Percentiles rank a stretch among this genome's conserved stretches.
Conservation (phyloP, 1,140 invertebrate genomes). For the Dendroctonus ponderosae region DNA sequence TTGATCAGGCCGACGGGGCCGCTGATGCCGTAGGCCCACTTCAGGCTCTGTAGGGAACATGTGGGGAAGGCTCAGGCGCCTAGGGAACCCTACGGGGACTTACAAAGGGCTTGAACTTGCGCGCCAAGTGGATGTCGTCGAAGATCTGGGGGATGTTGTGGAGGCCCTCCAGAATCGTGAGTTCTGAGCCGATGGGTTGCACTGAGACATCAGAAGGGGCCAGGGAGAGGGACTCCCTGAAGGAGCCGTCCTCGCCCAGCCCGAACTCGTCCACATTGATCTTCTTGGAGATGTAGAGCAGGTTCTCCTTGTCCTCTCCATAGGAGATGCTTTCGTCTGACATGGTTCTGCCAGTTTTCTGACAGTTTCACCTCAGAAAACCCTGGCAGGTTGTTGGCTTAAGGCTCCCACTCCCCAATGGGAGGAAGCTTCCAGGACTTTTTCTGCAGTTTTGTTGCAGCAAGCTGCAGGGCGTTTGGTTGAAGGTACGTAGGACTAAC, state of each 20-base stretch:
- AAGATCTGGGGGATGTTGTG: conserved; percentile 9
- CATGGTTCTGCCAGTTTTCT: conserved; percentile 7
- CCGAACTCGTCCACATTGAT: conserved; percentile 33
- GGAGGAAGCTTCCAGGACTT: too few relatives aligned
- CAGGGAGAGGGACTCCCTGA: conserved; percentile 19
- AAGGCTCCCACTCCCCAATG: too few relatives aligned
- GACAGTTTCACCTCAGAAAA: too few relatives aligned
- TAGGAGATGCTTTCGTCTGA: conserved; percentile 36
- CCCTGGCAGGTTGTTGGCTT: too few relatives aligned
- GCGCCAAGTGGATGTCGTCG: conserved; percentile 20
- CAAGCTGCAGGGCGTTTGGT: too few relatives aligned
- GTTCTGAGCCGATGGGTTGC: conserved; percentile 9
- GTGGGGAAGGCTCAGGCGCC: not conserved
- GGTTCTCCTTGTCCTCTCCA: conserved; percentile 37
- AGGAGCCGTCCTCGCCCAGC: conserved; percentile 19
- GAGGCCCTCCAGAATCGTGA: conserved; percentile 13
- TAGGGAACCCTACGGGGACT: not conserved
- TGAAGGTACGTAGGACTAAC: too few relatives aligned
- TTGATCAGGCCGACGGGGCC: conserved; percentile 55
- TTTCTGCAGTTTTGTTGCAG: too few relatives aligned
- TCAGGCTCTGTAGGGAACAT: conserved; percentile 48
- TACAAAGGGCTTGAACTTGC: conserved; percentile 38
- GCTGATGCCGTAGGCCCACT: conserved; percentile 60
- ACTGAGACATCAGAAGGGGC: conserved; percentile 8
- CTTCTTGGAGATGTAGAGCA: conserved; percentile 34